phyloP scores from a whole-genome alignment of 2,797 vertebrate species.

The Apogon talboti region DNA sequence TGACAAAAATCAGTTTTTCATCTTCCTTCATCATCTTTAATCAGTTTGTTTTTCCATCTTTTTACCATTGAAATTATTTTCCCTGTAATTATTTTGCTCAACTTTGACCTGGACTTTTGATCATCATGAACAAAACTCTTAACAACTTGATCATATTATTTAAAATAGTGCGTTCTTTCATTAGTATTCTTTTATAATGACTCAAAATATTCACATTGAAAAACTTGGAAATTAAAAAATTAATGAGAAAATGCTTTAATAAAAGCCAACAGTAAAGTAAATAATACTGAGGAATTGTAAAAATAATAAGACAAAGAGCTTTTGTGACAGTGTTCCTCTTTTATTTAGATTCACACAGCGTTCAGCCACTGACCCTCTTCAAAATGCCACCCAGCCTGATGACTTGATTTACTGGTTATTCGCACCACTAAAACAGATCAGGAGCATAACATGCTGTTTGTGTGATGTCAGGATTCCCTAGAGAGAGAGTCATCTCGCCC shows the following conservation, averaged over 20 bases:
- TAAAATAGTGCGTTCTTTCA: background rate
- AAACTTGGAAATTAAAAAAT: background rate
- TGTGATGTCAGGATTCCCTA: slow-evolving; percentile 77
- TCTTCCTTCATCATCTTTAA: too few relatives aligned
- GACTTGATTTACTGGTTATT: slow-evolving; percentile 45
- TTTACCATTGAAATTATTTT: too few relatives aligned
- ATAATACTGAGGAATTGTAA: background rate
- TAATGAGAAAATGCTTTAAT: background rate
- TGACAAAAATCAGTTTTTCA: too few relatives aligned
- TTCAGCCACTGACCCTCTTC: slow-evolving; percentile 3
- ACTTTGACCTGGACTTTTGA: too few relatives aligned
- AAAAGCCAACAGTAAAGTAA: background rate
- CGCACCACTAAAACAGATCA: slow-evolving; percentile 28
- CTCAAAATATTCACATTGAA: background rate
- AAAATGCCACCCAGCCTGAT: slow-evolving; percentile 42
- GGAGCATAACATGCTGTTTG: slow-evolving; percentile 57
- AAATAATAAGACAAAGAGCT: slow-evolving; percentile 11
- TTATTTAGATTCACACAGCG: background rate
- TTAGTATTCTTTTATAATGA: background rate
- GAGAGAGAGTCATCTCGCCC: slow-evolving; percentile 69
- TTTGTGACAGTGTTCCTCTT: slow-evolving; percentile 10
- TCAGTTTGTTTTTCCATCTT: too few relatives aligned
- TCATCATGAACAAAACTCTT: background rate
- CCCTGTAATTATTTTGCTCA: too few relatives aligned
- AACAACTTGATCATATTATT: background rate